phyloP scores from a whole-genome alignment of 2,113 vertebrate genomes.

The Osmerus eperlanus region DNA sequence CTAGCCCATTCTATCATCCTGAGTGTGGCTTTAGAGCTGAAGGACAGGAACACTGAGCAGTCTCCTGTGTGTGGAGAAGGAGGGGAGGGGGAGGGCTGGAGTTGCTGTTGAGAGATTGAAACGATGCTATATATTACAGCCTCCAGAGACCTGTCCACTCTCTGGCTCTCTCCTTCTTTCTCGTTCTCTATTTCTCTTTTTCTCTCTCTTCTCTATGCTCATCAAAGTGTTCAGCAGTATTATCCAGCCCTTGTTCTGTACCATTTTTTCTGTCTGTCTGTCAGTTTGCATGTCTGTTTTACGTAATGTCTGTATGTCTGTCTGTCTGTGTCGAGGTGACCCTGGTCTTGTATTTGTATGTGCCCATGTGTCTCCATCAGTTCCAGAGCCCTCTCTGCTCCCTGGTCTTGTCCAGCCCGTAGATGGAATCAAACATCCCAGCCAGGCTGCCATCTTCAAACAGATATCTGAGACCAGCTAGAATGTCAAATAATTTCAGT shows the following conservation, averaged over 20 bases:
- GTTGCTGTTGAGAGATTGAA: constrained; percentile 72
- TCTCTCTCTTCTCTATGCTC: constrained; percentile 12
- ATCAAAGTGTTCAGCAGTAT: not conserved
- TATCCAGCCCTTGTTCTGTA: not conserved
- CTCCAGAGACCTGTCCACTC: constrained; percentile 62
- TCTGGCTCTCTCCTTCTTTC: constrained; percentile 22
- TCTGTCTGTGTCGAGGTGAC: no score
- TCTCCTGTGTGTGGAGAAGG: constrained; percentile 51
- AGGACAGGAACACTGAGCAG: constrained; percentile 65
- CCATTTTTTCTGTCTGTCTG: not conserved
- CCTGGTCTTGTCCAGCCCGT: not conserved
- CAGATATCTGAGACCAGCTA: constrained; percentile 32
- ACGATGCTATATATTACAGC: constrained; percentile 69
- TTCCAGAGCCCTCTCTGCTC: constrained; percentile 43
- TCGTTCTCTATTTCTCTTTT: constrained; percentile 22
- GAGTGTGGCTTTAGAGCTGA: constrained; percentile 61
- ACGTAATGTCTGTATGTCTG: no score
- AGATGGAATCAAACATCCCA: constrained; percentile 46
- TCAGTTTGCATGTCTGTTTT: no score
- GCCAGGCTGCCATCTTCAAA: constrained; percentile 49
- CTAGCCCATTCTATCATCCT: constrained; percentile 67
- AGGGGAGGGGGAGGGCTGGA: constrained; percentile 64
- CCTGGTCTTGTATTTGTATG: constrained; percentile 5
- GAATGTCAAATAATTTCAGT: constrained; percentile 51
- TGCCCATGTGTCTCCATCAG: constrained; percentile 34